Evolutionary conservation across 2,797 vertebrate genomes (phyloP).

Genomic region (Triplophysa yarkandensis): DNA sequence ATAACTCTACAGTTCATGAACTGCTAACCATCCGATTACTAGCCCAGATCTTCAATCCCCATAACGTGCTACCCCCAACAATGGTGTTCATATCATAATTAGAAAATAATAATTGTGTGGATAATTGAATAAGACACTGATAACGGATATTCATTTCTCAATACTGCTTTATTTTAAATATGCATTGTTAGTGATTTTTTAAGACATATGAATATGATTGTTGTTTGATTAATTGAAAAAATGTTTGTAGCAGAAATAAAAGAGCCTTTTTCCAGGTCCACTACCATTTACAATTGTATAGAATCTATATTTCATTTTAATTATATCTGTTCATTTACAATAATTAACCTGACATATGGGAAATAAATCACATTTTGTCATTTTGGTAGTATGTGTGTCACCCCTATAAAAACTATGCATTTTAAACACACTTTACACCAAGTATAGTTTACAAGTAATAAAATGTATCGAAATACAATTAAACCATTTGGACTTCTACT

Average conservation of each 20-base stretch:
- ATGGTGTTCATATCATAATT: constrained; percentile 20
- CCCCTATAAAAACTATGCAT: too few relatives aligned
- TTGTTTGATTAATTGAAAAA: neutral
- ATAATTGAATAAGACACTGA: constrained; percentile 31
- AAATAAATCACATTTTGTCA: too few relatives aligned
- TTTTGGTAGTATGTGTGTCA: neutral
- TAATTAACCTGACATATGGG: too few relatives aligned
- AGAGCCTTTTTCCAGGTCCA: too few relatives aligned
- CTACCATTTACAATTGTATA: too few relatives aligned
- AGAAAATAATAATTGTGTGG: constrained; percentile 17
- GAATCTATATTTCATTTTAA: too few relatives aligned
- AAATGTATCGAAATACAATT: too few relatives aligned
- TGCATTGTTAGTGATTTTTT: constrained; percentile 7
- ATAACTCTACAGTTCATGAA: constrained; percentile 22
- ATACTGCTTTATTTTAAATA: constrained; percentile 20
- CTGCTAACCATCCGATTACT: neutral
- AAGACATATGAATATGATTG: too few relatives aligned
- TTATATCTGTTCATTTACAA: too few relatives aligned
- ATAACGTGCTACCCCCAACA: neutral
- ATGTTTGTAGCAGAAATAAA: neutral
- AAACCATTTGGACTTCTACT: too few relatives aligned
- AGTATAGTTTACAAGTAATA: too few relatives aligned
- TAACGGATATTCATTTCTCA: constrained; percentile 10
- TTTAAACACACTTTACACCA: too few relatives aligned
- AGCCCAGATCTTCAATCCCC: constrained; percentile 14